A percentile compares a stretch with the other conserved stretches of the same genome.
Evolutionary conservation across 2,888 invertebrate genomes (phyloP).

Genomic region (Diachrysia chrysitis): DNA sequence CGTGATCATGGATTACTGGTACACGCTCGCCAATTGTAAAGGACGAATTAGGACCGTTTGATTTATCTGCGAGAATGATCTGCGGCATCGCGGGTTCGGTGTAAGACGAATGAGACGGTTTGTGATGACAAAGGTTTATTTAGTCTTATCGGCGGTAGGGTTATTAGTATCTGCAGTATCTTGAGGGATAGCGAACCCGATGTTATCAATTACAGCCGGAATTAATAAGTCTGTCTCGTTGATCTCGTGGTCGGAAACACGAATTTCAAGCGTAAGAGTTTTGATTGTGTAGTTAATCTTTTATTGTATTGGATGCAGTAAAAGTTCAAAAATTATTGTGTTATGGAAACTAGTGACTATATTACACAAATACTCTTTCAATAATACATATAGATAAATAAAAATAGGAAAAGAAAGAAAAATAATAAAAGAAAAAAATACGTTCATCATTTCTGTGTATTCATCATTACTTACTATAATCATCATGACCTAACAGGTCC

Average conservation of each 20-base stretch:
- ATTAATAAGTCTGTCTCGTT: conserved; percentile 3
- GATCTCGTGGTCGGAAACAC: neutral
- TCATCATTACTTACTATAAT: too few relatives aligned
- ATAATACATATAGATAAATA: too few relatives aligned
- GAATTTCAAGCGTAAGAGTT: neutral
- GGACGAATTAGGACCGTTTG: conserved; percentile 65
- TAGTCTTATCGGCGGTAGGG: conserved; percentile 18
- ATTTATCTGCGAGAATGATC: conserved; percentile 59
- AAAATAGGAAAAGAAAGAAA: too few relatives aligned
- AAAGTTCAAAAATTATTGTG: too few relatives aligned
- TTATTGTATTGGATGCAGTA: too few relatives aligned
- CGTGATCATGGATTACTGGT: conserved; percentile 62
- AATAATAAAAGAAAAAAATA: too few relatives aligned
- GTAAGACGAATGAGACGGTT: conserved; percentile 20
- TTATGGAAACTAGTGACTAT: too few relatives aligned
- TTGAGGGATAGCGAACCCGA: conserved; percentile 6
- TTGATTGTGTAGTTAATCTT: neutral
- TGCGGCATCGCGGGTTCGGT: conserved; percentile 25
- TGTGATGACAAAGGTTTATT: conserved; percentile 42
- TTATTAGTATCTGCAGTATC: conserved; percentile 19
- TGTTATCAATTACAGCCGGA: conserved; percentile 9
- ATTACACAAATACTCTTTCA: too few relatives aligned
- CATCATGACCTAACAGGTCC: too few relatives aligned
- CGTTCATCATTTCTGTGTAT: too few relatives aligned
- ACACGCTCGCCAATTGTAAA: conserved; percentile 65